Conservation (phyloP, 2,113 vertebrate genomes). For the Takifugu bimaculatus region DNA sequence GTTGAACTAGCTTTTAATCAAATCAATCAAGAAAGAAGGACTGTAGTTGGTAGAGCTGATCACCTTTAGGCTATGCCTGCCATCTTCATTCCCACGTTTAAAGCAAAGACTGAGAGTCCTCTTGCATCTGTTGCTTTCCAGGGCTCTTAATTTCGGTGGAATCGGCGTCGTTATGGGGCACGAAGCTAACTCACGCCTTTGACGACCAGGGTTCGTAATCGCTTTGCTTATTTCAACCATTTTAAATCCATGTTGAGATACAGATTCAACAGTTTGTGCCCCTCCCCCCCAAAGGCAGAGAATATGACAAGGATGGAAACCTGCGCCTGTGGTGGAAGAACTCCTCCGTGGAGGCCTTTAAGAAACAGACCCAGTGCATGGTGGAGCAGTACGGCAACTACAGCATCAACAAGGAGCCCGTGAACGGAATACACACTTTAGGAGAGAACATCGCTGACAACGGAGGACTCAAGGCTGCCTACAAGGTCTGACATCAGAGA, state of each 20-base stretch:
- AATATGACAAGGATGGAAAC: constrained; percentile 95
- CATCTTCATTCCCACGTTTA: no score
- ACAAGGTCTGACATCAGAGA: constrained; percentile 76
- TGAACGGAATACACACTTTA: constrained; percentile 91
- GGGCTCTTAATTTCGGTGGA: constrained; percentile 92
- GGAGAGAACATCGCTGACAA: constrained; percentile 98
- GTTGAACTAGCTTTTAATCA: no score
- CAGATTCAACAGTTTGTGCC: neutral
- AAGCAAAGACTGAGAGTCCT: no score
- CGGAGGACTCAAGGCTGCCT: constrained; percentile 92
- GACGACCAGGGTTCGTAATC: constrained; percentile 88
- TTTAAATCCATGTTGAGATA: neutral
- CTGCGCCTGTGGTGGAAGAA: constrained; percentile 97
- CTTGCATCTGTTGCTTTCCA: constrained; percentile 42
- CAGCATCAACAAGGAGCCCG: constrained; percentile 82
- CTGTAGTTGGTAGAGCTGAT: no score
- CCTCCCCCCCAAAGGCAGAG: constrained; percentile 76
- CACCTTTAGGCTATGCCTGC: no score
- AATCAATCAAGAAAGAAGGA: no score
- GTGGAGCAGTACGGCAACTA: constrained; percentile 93
- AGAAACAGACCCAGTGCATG: constrained; percentile 89
- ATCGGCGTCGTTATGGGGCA: constrained; percentile 96
- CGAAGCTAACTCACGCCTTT: constrained; percentile 93
- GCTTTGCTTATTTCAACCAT: neutral
- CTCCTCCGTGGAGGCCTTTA: constrained; percentile 91